Evolutionary conservation across 2,113 vertebrate species (phyloP), one percentile per base, ranked within the genome.

Genomic region (Planiliza haematocheilus): DNA sequence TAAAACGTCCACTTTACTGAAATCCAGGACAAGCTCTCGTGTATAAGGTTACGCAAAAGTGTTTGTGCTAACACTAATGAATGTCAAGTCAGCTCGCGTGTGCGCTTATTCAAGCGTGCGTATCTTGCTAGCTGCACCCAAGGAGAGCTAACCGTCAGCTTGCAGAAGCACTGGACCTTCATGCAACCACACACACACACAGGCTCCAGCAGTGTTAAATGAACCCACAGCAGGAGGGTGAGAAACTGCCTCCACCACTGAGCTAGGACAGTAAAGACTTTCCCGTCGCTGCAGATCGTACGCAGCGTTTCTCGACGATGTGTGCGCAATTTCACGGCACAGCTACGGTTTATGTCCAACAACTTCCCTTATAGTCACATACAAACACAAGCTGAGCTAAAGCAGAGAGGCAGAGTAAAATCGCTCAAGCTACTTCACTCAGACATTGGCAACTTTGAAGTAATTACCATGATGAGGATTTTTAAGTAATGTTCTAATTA

Each of bases 401-500:
- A 50, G 24, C 43, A 52, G 17, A 69, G 48, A 61, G 38, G 13
- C 42, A 10, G 18, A 34, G 60, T 61, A 51, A 46, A 17, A 41
- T 70, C 61, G 36, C 24, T 76, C 36, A 37, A 46, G 17, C 53
- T 62, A 24, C 66, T 60, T 13, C 24, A 53, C 20, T 72, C n/a
- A 60, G 65, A 78, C 43, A 63, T 50, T 79, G 72, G 68, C 82
- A 82, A 38, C 51, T 34, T 55, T 65, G 30, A 42, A 24, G 37
- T 84, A 82, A 84, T 69, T 79, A 86, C 75, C 41, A 61, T 24
- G 56, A 85, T 62, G 51, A 82, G 61, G 39, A 55, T 81, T 76
- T 67, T 77, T 57, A 76, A 74, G 79, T 62, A 55, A 77, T 50
- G 62, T 81, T 75, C 51, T 81, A 81, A 81, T 86, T 81, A 85